Evolutionary conservation across 1,140 invertebrate species (phyloP).

Genomic region (Lasioglossum albipes): DNA sequence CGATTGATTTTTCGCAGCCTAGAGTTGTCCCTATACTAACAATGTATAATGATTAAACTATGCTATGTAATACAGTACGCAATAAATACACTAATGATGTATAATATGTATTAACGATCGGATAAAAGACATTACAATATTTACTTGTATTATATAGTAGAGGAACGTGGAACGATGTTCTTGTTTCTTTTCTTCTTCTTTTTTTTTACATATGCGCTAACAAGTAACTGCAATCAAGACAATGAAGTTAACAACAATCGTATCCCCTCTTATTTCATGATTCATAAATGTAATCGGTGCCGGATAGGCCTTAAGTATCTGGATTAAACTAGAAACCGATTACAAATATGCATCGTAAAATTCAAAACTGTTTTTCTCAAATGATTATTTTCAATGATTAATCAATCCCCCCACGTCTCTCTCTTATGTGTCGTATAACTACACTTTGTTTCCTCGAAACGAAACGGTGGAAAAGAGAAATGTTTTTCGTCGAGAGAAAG

Average conservation of each 20-base stretch:
- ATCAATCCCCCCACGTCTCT: constrained; percentile 25
- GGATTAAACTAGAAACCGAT: constrained; percentile 11
- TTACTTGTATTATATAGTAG: constrained; percentile 34
- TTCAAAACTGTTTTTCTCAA: neutral
- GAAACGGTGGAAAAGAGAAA: neutral
- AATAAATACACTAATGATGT: constrained; percentile 44
- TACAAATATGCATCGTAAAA: constrained; percentile 11
- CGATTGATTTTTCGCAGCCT: constrained; percentile 28
- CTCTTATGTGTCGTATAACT: constrained; percentile 29
- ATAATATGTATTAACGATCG: constrained; percentile 35
- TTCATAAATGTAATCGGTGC: constrained; percentile 13
- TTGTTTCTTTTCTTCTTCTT: no score
- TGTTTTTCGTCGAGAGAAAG: neutral
- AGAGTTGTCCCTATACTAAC: constrained; percentile 35
- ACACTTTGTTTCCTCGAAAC: constrained; percentile 34
- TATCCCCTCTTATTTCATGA: neutral
- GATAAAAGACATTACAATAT: constrained; percentile 42
- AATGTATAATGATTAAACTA: constrained; percentile 41
- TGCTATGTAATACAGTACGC: constrained; percentile 40
- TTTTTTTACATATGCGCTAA: neutral
- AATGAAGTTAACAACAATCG: constrained; percentile 2
- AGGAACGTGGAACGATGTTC: constrained; percentile 32
- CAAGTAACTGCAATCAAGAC: neutral
- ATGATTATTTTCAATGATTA: constrained; percentile 5
- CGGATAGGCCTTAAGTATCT: constrained; percentile 17